Percentiles rank a stretch among this genome's conserved stretches.
These are phyloP conservation scores for Sebastes diploproa DNA, from an alignment of 2,797 vertebrate species.

Conservation along the genomic window DNA sequence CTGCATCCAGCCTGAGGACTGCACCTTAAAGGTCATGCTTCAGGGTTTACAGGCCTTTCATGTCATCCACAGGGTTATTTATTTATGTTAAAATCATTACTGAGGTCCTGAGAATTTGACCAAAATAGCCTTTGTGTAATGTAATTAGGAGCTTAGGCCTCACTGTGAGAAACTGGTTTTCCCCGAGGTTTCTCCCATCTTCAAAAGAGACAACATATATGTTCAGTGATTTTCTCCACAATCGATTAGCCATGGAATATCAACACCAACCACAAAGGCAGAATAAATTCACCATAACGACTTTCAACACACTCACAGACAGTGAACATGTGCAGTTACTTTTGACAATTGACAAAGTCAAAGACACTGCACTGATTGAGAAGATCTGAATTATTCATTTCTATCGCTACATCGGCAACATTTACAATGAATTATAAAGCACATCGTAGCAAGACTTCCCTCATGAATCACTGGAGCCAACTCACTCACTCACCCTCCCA, in stretches of 20 bases:
- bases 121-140: neutral
- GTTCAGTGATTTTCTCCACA: neutral
- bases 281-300: neutral
- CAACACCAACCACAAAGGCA: slow-evolving; percentile 9
- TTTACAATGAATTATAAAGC: slow-evolving; percentile 23
- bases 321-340: neutral
- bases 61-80: slow-evolving; percentile 4
- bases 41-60: slow-evolving; percentile 2
- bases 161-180: slow-evolving; percentile 31
- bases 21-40: slow-evolving; percentile 9
- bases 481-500: slow-evolving; percentile 50
- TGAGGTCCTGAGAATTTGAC: neutral
- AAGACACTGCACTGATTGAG: neutral
- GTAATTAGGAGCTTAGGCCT: neutral
- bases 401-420: neutral
- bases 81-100: neutral
- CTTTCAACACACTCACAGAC: neutral
- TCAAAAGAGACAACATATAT: slow-evolving; percentile 13
- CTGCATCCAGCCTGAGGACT: neutral
- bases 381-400: slow-evolving; percentile 1
- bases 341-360: neutral
- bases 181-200: neutral
- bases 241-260: slow-evolving; percentile 10
- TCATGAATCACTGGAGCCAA: slow-evolving; percentile 24
- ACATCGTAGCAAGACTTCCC: slow-evolving; percentile 14